Conservation (phyloP, 2,113 vertebrate species). For the Sisor rabdophorus region DNA sequence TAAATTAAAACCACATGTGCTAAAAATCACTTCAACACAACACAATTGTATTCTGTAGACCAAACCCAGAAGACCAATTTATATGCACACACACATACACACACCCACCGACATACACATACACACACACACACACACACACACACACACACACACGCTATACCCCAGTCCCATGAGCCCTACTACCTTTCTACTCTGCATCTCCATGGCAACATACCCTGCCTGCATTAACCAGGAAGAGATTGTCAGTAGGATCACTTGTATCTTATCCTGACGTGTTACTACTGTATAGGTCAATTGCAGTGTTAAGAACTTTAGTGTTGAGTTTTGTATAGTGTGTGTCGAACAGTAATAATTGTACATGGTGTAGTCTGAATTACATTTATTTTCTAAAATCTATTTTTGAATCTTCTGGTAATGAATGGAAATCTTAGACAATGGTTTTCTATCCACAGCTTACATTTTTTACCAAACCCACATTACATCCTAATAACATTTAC, state of each 20-base stretch:
- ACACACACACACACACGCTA: slow-evolving; percentile 11
- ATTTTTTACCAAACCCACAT: not conserved
- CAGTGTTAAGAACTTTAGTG: not conserved
- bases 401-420: not conserved
- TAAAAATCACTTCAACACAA: not conserved
- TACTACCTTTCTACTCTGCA: slow-evolving; percentile 37
- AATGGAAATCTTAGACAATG: not conserved
- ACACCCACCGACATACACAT: too few relatives aligned
- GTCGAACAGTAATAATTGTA: not conserved
- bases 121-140: slow-evolving; percentile 31
- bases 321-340: not conserved
- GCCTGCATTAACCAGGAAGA: slow-evolving; percentile 29
- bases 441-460: not conserved
- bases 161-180: slow-evolving; percentile 46
- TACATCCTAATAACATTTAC: not conserved
- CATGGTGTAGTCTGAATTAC: too few relatives aligned
- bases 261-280: slow-evolving; percentile 11
- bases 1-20: not conserved
- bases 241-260: slow-evolving; percentile 3
- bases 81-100: not conserved
- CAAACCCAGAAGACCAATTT: slow-evolving; percentile 9
- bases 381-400: not conserved
- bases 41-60: slow-evolving; percentile 2
- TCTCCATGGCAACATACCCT: slow-evolving; percentile 52
- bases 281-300: not conserved